Conservation (phyloP, 2,888 invertebrate genomes). For the Rhorus exstirpatorius region DNA sequence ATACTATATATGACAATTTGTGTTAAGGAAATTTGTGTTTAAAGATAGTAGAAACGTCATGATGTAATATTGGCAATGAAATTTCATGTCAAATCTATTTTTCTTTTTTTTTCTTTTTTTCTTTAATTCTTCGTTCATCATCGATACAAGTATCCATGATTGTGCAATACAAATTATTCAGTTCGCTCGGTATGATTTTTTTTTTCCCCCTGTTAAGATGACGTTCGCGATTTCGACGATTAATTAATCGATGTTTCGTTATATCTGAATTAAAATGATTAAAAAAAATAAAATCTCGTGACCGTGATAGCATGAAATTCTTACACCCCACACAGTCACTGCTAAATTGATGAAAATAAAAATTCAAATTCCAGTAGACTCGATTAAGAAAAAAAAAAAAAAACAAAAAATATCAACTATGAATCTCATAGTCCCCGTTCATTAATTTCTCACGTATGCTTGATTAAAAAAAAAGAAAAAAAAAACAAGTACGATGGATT, state of each 20-base stretch:
- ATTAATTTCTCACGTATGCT: constrained; percentile 41
- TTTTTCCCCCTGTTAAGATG: constrained; percentile 36
- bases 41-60: constrained; percentile 53
- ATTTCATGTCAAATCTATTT: constrained; percentile 22
- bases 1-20: constrained; percentile 34
- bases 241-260: too few species aligned
- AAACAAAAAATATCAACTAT: background rate
- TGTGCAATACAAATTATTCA: constrained; percentile 62
- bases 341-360: background rate
- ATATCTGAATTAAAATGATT: too few species aligned
- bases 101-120: constrained; percentile 7
- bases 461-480: background rate
- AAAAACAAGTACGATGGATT: background rate
- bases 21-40: constrained; percentile 53
- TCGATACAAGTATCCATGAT: constrained; percentile 54
- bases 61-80: constrained; percentile 55
- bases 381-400: constrained; percentile 6
- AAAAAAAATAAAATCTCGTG: too few species aligned
- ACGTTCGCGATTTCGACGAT: too few species aligned
- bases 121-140: constrained; percentile 32
- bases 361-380: constrained; percentile 11
- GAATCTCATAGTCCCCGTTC: constrained; percentile 5
- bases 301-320: constrained; percentile 15
- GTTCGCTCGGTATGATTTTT: constrained; percentile 28
- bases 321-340: background rate